These are phyloP conservation scores for Suricata suricatta DNA, from an alignment of 2,113 vertebrate genomes.

Conservation along the genomic window DNA sequence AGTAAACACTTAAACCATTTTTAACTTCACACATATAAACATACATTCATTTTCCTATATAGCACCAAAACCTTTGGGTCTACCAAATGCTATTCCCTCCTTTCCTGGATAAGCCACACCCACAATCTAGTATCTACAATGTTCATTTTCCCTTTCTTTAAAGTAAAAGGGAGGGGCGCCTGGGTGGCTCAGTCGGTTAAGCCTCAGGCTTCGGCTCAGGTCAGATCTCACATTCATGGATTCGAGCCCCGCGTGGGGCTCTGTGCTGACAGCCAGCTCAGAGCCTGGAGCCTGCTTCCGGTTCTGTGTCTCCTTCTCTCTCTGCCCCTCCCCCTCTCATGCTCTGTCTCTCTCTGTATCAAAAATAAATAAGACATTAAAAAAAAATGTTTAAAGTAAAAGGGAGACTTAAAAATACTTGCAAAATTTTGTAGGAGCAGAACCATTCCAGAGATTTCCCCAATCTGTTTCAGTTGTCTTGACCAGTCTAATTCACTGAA, in stretches of 20 bases:
- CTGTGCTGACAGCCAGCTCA: no score
- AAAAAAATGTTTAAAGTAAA: no score
- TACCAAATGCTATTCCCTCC: not conserved
- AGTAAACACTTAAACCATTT: not conserved
- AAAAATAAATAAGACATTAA: no score
- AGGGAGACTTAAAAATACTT: not conserved
- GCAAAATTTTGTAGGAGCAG: slow-evolving; percentile 20
- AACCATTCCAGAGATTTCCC: slow-evolving; percentile 6
- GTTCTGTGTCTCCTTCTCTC: no score
- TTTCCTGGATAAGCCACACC: slow-evolving; percentile 23
- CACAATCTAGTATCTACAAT: not conserved
- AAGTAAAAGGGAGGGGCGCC: not conserved
- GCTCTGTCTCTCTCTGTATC: no score
- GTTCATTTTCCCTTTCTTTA: not conserved
- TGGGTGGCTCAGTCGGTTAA: no score
- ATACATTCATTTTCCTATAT: not conserved
- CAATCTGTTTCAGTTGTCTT: not conserved
- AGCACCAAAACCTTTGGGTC: not conserved
- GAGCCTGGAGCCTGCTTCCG: no score
- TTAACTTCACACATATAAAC: not conserved
- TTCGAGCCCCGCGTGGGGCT: no score
- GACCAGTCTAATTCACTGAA: not conserved
- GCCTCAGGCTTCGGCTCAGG: no score
- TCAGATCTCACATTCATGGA: no score
- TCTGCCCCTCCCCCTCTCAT: no score